Conservation (phyloP, 2,888 invertebrate genomes). For the Mythimna loreyi region DNA sequence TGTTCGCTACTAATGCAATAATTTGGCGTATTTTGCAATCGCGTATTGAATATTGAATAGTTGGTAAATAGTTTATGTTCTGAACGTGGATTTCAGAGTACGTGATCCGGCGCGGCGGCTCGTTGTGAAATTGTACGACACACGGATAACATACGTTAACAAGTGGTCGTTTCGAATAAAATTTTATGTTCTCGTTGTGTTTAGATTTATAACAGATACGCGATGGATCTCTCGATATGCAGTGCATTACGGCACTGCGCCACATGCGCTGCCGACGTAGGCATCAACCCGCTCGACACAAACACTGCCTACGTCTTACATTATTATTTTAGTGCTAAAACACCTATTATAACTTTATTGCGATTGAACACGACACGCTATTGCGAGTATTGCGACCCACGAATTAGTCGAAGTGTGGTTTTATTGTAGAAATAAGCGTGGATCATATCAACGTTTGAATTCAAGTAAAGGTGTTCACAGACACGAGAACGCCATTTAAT, state of each 20-base stretch:
- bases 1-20: constrained; percentile 90
- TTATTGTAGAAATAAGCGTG: constrained; percentile 62
- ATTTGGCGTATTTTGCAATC: constrained; percentile 91
- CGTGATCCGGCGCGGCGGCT: constrained; percentile 84
- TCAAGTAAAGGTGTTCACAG: constrained; percentile 47
- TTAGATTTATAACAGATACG: constrained; percentile 83
- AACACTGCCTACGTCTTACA: constrained; percentile 54
- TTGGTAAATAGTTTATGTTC: constrained; percentile 90
- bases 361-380: constrained; percentile 76
- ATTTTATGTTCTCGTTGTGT: constrained; percentile 83
- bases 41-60: constrained; percentile 90
- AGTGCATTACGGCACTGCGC: constrained; percentile 54
- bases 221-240: constrained; percentile 76
- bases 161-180: constrained; percentile 85
- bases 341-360: constrained; percentile 77
- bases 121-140: constrained; percentile 87
- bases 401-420: constrained; percentile 63
- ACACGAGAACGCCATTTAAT: constrained; percentile 47
- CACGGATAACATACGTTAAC: constrained; percentile 85
- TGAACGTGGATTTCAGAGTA: constrained; percentile 88
- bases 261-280: constrained; percentile 31
- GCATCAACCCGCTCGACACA: constrained; percentile 46
- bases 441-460: constrained; percentile 70
- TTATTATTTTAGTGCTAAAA: constrained; percentile 72
- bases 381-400: constrained; percentile 71